Evolutionary conservation across 2,888 invertebrate genomes (phyloP).

Genomic region (Tetropium fuscum): DNA sequence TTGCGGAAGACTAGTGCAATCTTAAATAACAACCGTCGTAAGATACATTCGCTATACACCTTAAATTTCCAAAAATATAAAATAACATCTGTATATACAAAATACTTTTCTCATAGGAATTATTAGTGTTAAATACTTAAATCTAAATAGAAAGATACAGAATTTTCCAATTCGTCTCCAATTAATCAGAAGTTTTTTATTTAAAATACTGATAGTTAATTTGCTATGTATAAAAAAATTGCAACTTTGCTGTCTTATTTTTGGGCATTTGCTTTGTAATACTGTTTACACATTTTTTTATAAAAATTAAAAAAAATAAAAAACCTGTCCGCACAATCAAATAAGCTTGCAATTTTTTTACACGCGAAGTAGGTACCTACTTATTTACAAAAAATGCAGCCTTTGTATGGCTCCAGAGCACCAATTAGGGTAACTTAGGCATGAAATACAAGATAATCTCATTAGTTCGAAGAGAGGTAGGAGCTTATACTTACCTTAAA

Average conservation of each 20-base stretch:
- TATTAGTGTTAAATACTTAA: conserved; percentile 21
- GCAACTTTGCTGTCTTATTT: conserved; percentile 9
- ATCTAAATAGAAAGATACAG: conserved; percentile 19
- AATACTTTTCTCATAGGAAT: conserved; percentile 21
- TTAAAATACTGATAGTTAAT: conserved; percentile 26
- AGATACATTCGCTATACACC: conserved; percentile 34
- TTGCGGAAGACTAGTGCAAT: conserved; percentile 63
- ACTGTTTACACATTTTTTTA: conserved; percentile 23
- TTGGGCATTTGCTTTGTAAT: conserved; percentile 23
- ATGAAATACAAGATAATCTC: conserved; percentile 19
- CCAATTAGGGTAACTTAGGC: conserved; percentile 27
- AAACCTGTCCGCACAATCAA: neutral
- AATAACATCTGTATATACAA: conserved; percentile 28
- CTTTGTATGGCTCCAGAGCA: conserved; percentile 26
- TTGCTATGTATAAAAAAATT: conserved; percentile 21
- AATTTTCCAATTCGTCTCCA: conserved; percentile 8
- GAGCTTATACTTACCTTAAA: conserved; percentile 50
- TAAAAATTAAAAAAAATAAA: conserved; percentile 1
- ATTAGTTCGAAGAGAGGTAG: conserved; percentile 36
- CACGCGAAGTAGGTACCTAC: conserved; percentile 16
- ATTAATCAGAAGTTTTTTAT: conserved; percentile 3
- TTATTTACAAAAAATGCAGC: conserved; percentile 26
- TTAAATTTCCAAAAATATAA: conserved; percentile 26
- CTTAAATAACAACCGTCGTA: conserved; percentile 53
- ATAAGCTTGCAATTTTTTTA: conserved; percentile 26